These are phyloP conservation scores for Dipodomys spectabilis DNA, from an alignment of 2,113 vertebrate genomes.

Conservation along the genomic window DNA sequence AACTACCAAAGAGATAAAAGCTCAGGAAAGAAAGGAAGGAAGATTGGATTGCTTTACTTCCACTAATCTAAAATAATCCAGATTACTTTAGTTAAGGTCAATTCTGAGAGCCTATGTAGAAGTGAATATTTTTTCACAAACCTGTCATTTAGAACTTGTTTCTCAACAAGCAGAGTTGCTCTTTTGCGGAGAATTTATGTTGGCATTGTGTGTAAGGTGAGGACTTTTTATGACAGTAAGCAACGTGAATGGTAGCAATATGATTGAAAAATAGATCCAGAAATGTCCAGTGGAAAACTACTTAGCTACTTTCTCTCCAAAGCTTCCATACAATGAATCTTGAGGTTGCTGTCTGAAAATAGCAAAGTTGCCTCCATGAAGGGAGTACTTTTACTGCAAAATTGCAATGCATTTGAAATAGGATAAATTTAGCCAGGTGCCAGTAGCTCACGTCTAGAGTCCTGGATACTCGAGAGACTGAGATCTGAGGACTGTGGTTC, in stretches of 20 bases:
- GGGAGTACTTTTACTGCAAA: neutral
- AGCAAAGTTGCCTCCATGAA: constrained; percentile 1
- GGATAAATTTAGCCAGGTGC: no score
- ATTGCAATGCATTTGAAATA: neutral
- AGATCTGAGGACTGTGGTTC: no score
- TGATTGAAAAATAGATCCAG: neutral
- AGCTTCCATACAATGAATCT: neutral
- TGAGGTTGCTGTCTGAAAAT: neutral
- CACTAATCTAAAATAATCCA: neutral
- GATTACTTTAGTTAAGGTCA: neutral
- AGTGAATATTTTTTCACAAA: neutral
- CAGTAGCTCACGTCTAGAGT: no score
- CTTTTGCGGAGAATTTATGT: constrained; percentile 17
- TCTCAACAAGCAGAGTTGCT: neutral
- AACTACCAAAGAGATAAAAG: constrained; percentile 28
- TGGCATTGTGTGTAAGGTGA: neutral
- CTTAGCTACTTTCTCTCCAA: neutral
- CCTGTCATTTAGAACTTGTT: neutral
- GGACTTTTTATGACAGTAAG: neutral
- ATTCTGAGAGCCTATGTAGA: neutral
- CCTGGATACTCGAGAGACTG: no score
- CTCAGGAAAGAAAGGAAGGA: neutral
- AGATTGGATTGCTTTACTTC: neutral
- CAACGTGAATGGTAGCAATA: neutral
- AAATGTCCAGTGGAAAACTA: constrained; percentile 27